These are phyloP conservation scores for Calycopis cecrops DNA, from an alignment of 1,140 invertebrate species.

Conservation along the genomic window DNA sequence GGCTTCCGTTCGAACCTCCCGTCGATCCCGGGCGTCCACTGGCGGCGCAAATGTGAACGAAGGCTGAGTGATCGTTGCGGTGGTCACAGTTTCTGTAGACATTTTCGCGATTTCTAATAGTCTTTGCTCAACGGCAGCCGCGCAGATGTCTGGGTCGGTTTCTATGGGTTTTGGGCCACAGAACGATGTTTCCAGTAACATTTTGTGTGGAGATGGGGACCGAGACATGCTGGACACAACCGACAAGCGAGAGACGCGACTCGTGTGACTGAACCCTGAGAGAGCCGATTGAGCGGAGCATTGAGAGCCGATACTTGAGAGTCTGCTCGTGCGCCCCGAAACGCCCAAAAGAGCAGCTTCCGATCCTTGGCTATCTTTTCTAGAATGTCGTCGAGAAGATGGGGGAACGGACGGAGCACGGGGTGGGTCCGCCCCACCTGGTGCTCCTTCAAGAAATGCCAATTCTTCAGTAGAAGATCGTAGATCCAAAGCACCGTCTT, in stretches of 20 bases:
- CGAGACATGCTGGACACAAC: constrained; percentile 81
- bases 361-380: constrained; percentile 86
- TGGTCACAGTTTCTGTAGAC: constrained; percentile 18
- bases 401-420: constrained; percentile 37
- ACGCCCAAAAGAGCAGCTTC: constrained; percentile 87
- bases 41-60: constrained; percentile 46
- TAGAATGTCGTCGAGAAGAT: constrained; percentile 71
- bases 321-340: constrained; percentile 86
- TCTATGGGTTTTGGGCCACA: constrained; percentile 87
- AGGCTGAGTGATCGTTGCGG: constrained; percentile 12
- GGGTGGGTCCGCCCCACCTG: constrained; percentile 33
- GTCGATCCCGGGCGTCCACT: constrained; percentile 64
- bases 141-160: constrained; percentile 69
- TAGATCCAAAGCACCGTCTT: constrained; percentile 87
- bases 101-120: constrained; percentile 51
- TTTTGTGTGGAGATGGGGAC: constrained; percentile 91
- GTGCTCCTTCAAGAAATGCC: constrained; percentile 81
- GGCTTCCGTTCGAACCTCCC: constrained; percentile 56
- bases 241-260: constrained; percentile 79
- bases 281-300: constrained; percentile 77
- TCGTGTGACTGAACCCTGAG: constrained; percentile 65
- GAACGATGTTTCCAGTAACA: constrained; percentile 91
- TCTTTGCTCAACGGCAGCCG: constrained; percentile 50
- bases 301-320: constrained; percentile 85
- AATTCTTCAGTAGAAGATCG: constrained; percentile 91